These are phyloP conservation scores for Carassius auratus DNA, from an alignment of 2,113 vertebrate genomes.

Conservation along the genomic window DNA sequence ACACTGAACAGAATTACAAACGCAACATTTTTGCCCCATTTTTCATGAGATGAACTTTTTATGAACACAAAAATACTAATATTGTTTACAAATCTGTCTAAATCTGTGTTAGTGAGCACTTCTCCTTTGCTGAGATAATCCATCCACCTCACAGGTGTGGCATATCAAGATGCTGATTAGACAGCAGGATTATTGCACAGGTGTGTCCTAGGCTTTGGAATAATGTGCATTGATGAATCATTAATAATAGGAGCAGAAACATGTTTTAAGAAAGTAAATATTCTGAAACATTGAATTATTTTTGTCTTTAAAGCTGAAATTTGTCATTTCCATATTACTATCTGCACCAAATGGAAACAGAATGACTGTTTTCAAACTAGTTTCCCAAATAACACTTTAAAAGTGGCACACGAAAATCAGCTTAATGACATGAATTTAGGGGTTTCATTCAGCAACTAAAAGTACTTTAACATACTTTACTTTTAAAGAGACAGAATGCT, in stretches of 20 bases:
- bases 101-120: too few relatives aligned
- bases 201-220: too few relatives aligned
- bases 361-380: not conserved
- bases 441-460: not conserved
- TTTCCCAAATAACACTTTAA: not conserved
- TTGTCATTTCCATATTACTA: not conserved
- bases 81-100: too few relatives aligned
- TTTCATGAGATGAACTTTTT: too few relatives aligned
- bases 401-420: not conserved
- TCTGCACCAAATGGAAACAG: not conserved
- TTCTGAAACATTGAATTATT: not conserved
- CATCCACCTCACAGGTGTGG: too few relatives aligned
- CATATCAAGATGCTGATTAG: too few relatives aligned
- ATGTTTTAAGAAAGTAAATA: not conserved
- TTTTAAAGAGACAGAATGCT: not conserved
- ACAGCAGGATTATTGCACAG: too few relatives aligned
- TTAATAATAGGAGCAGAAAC: not conserved
- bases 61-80: too few relatives aligned
- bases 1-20: too few relatives aligned
- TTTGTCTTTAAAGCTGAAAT: not conserved
- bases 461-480: not conserved
- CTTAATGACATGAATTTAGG: not conserved
- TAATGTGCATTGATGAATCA: not conserved
- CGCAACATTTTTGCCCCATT: too few relatives aligned
- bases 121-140: too few relatives aligned